Evolutionary conservation across 2,888 invertebrate genomes (phyloP), one percentile per base, ranked within the genome.

Genomic region (Pristionchus exspectatus): DNA sequence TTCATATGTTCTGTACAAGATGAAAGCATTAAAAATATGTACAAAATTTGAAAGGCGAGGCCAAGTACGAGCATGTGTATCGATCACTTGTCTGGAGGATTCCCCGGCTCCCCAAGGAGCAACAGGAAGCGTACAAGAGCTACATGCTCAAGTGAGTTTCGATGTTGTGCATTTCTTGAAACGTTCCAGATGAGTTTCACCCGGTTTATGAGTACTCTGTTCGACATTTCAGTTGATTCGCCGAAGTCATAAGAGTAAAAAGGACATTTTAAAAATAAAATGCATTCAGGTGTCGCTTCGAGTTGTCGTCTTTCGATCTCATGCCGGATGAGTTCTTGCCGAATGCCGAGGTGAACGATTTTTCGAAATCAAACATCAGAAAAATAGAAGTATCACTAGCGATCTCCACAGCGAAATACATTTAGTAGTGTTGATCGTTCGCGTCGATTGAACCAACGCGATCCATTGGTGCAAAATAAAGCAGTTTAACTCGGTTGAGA

Each of bases 41-140:
- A 81, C 33, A 81, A 24, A 38, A 50, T 21, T 27, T 86, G 38
- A 16, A 81, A 88, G 98, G 85, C 97, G 95, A 98, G 95, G 99
- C 99, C 90, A 99, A 99, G 96, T 99, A 99, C 96, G 99, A 99
- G 96, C 98, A 99, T 96, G 98, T 98, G 95, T 98, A 98, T 96
- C 93, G 95, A 92, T 97, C 98, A 90, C 97, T 99, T 94, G 99
- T 99, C 56, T 99, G 99, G 99, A 96, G 99, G 93, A 98, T 99
- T 96, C 97, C 98, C 16, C 96, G 98, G 88, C 96, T 99, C 94
- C 99, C 99, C 89, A 99, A 99, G 96, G 98, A 99, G 96, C 98
- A 99, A 92, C 98, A 99, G 96, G 99, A 98, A 89, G 99, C 99
- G 38, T 99, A 99, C 96, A 99, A 99, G 91, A 98, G 97, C 33